Evolutionary conservation across 2,888 invertebrate genomes (phyloP).

Genomic region (Diarsia mendica): DNA sequence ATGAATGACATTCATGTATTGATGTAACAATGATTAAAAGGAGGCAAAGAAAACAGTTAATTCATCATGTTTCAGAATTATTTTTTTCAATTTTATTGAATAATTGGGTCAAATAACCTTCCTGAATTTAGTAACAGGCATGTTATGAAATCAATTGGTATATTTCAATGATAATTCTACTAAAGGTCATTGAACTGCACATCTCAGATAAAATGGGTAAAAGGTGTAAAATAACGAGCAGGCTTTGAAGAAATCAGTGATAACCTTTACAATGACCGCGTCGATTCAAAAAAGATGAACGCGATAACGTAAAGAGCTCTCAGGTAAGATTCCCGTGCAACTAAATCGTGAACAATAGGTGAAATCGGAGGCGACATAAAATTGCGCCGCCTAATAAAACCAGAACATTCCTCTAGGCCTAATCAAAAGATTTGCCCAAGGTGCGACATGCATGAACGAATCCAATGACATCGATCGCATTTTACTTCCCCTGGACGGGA

Average conservation of each 20-base stretch:
- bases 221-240: conserved; percentile 56
- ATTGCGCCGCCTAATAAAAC: conserved; percentile 71
- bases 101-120: conserved; percentile 63
- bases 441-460: conserved; percentile 85
- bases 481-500: conserved; percentile 73
- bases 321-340: conserved; percentile 75
- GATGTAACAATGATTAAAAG: conserved; percentile 7
- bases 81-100: conserved; percentile 1
- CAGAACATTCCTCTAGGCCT: conserved; percentile 77
- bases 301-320: conserved; percentile 74
- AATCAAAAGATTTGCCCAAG: conserved; percentile 73
- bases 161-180: conserved; percentile 74
- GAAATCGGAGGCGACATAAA: conserved; percentile 79
- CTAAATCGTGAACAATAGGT: conserved; percentile 84
- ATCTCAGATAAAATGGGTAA: conserved; percentile 52
- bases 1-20: conserved; percentile 38
- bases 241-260: conserved; percentile 65
- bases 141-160: conserved; percentile 68
- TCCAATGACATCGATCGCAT: conserved; percentile 86
- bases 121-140: conserved; percentile 49
- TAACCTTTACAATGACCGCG: conserved; percentile 79
- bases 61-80: conserved; percentile 1
- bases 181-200: conserved; percentile 75
- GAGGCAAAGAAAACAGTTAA: conserved; percentile 7
- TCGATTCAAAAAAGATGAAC: conserved; percentile 76